Percentiles rank a stretch among this genome's conserved stretches.
Evolutionary conservation across 2,113 vertebrate species (phyloP).

Genomic region (Apaloderma vittatum): DNA sequence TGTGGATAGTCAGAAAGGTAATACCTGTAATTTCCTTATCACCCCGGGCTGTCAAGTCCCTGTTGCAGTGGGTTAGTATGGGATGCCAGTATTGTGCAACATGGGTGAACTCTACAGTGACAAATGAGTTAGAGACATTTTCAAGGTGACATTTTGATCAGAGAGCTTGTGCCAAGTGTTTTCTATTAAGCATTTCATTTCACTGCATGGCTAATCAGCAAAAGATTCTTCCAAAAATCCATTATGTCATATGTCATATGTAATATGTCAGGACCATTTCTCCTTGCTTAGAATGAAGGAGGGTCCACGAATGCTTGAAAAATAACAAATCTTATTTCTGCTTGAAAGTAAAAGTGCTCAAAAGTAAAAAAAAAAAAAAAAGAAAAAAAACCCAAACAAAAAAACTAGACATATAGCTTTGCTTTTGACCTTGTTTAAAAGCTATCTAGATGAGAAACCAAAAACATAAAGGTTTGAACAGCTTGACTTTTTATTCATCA

Average conservation of each 20-base stretch:
- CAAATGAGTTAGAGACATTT: slow-evolving; percentile 42
- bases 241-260: slow-evolving; percentile 1
- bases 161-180: slow-evolving; percentile 60
- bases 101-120: slow-evolving; percentile 32
- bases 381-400: too few relatives aligned
- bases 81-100: not conserved
- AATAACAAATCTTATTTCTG: slow-evolving; percentile 7
- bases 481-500: slow-evolving; percentile 62
- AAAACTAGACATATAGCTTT: slow-evolving; percentile 32
- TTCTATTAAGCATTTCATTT: slow-evolving; percentile 63
- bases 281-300: slow-evolving; percentile 16
- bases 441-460: slow-evolving; percentile 23
- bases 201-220: slow-evolving; percentile 62
- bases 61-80: not conserved
- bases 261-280: not conserved
- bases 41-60: not conserved
- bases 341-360: slow-evolving; percentile 1
- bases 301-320: not conserved
- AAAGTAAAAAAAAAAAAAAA: slow-evolving; percentile 4
- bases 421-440: slow-evolving; percentile 51
- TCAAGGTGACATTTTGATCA: slow-evolving; percentile 72
- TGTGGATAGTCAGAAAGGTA: slow-evolving; percentile 12
- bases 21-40: slow-evolving; percentile 43
- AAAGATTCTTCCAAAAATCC: slow-evolving; percentile 46
- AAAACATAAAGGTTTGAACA: slow-evolving; percentile 49